Conservation (phyloP, 1,140 invertebrate genomes). For the Drosophila ironensis region DNA sequence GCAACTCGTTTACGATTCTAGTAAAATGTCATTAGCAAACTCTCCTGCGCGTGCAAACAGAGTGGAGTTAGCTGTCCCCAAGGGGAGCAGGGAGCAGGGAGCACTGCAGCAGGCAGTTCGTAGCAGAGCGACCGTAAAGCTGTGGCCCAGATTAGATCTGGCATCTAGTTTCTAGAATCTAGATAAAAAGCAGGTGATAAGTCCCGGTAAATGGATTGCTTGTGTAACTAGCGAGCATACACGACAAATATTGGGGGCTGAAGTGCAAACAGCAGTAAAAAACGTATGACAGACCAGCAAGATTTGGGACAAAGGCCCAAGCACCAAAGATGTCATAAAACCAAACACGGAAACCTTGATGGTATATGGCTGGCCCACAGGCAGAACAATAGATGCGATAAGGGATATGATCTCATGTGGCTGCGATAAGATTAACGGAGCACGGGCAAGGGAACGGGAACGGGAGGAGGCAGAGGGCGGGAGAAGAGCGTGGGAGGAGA, state of each 20-base stretch:
- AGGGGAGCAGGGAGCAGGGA: no score
- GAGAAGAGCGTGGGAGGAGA: neutral
- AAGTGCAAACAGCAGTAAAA: slow-evolving; percentile 31
- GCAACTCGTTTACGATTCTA: no score
- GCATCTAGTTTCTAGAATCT: neutral
- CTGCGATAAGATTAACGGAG: slow-evolving; percentile 28
- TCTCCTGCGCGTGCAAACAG: no score
- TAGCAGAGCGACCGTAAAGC: neutral
- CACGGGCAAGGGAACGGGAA: no score
- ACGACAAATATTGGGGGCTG: slow-evolving; percentile 28
- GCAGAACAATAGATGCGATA: slow-evolving; percentile 28
- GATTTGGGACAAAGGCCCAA: slow-evolving; percentile 31
- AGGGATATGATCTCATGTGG: slow-evolving; percentile 16
- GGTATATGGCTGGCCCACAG: neutral
- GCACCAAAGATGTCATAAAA: slow-evolving; percentile 26
- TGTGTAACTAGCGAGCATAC: slow-evolving; percentile 43
- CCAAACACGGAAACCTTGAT: slow-evolving; percentile 17
- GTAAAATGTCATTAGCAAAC: no score
- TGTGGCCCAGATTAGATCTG: slow-evolving; percentile 18
- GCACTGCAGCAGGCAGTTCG: neutral
- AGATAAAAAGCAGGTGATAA: slow-evolving; percentile 20
- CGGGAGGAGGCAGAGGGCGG: no score
- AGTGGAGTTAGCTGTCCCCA: no score
- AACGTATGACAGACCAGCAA: neutral
- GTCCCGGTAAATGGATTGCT: slow-evolving; percentile 31